Base-by-base conservation (phyloP, 2,888 invertebrate genomes). In the Hesperia comma region DNA sequence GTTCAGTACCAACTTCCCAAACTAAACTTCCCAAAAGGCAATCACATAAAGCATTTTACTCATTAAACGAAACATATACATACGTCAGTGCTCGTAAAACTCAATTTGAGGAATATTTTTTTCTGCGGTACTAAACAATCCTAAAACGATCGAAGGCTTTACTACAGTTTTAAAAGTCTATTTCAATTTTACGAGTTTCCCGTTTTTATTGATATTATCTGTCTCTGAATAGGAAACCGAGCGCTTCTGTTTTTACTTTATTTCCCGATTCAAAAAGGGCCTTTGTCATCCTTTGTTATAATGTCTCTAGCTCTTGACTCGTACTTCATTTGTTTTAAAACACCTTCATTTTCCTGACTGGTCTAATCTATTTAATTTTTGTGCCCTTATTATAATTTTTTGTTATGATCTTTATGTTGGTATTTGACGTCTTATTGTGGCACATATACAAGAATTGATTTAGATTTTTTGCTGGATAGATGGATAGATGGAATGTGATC, bases 201-300 rank as follows among this genome's bases (percentile, higher is more conserved):
- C 70, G 68, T 70, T 76, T 75, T 75, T 75, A 76, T 75, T 75
- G 73, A 72, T 76, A 75, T 74, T 75, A 74, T 72, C 70, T 72
- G 61, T 57, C 62, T 62, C 60, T 70, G 71, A 71, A 74, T 67
- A 56, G 68, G 41, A 57, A 62, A 67, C 57, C 32, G 64, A 62
- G 41, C 51, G 66, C 68, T 71, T 66, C 63, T 67, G 68, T 70
- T 71, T 69, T 33, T 53, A 66, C 54, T 58, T 43, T 66, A 33
- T 60, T 60, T 64, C 54, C 33, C 43, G 19, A 21, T 62, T 56
- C 33, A 32, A 55, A 43, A 46, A 19, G 33, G 55, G 32, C 43
- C 66, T 66, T 66, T 66, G 54, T 66, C 60, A 61, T 55, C 19
- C 43, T 49, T 66, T 66, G 46, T 60, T 54, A 43, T n/a, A 54